These are phyloP conservation scores for Brachyistius frenatus DNA, from an alignment of 2,113 vertebrate species.

Conservation along the genomic window DNA sequence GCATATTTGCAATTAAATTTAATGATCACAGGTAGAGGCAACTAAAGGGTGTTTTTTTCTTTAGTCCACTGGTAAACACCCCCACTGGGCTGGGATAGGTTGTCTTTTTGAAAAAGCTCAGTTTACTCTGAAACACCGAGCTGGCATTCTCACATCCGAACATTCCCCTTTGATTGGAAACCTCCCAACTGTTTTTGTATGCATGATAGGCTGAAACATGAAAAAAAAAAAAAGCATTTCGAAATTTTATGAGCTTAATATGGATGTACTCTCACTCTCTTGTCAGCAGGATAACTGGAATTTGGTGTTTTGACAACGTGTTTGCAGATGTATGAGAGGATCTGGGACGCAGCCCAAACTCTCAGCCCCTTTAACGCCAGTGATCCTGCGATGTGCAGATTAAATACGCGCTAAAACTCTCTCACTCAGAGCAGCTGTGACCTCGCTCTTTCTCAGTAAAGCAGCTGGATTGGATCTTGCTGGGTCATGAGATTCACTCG, in stretches of 20 bases:
- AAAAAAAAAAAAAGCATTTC: neutral
- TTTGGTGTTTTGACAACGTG: conserved; percentile 47
- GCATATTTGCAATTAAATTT: neutral
- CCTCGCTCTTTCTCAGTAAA: conserved; percentile 56
- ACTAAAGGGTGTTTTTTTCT: conserved; percentile 10
- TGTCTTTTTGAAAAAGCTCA: neutral
- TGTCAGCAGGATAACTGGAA: conserved; percentile 35
- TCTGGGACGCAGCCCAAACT: conserved; percentile 23
- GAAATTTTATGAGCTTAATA: neutral
- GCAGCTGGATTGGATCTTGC: conserved; percentile 50
- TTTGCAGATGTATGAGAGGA: conserved; percentile 37
- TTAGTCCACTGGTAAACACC: neutral
- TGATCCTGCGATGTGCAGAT: conserved; percentile 40
- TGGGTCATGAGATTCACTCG: conserved; percentile 47
- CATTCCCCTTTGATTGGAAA: neutral
- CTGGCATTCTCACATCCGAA: neutral
- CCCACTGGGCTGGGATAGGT: neutral
- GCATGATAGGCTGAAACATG: neutral
- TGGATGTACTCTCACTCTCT: conserved; percentile 11
- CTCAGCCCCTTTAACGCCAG: conserved; percentile 29
- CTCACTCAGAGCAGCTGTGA: conserved; percentile 41
- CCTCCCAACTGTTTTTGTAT: neutral
- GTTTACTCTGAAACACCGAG: neutral
- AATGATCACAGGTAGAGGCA: neutral
- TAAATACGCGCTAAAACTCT: conserved; percentile 28